Conservation (phyloP, 2,113 vertebrate genomes). For the Pholis gunnellus region DNA sequence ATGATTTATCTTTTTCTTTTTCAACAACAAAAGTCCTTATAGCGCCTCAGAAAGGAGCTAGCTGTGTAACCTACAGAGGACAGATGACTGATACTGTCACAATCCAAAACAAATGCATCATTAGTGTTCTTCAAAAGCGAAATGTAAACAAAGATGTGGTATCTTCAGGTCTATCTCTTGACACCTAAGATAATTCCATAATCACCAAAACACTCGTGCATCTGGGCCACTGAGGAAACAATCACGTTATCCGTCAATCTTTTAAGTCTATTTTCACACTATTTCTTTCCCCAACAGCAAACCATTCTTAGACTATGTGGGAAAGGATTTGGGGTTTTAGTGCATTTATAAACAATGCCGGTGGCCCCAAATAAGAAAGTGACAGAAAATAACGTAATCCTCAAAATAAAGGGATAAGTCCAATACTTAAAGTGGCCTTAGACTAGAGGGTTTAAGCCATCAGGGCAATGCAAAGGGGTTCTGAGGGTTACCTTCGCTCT, state of each 20-base stretch:
- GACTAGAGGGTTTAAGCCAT: conserved; percentile 78
- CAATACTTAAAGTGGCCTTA: conserved; percentile 81
- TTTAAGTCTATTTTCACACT: conserved; percentile 75
- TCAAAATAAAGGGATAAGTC: conserved; percentile 82
- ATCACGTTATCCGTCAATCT: conserved; percentile 77
- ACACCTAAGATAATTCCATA: conserved; percentile 72
- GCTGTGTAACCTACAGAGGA: conserved; percentile 14
- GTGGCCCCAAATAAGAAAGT: conserved; percentile 81
- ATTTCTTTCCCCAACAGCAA: conserved; percentile 57
- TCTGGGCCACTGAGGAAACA: conserved; percentile 67
- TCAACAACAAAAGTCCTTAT: background rate
- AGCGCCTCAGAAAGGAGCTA: background rate
- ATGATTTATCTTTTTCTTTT: background rate
- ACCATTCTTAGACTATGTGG: conserved; percentile 39
- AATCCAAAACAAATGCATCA: conserved; percentile 51
- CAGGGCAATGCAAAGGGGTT: conserved; percentile 65
- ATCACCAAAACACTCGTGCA: conserved; percentile 65
- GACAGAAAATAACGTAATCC: conserved; percentile 82
- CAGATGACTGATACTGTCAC: conserved; percentile 48
- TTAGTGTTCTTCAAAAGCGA: conserved; percentile 43
- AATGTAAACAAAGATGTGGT: conserved; percentile 59
- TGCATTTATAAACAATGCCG: conserved; percentile 81
- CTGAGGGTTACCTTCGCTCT: conserved; percentile 76
- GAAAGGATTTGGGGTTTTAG: conserved; percentile 56
- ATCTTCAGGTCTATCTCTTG: conserved; percentile 61